Conservation (phyloP, 2,113 vertebrate genomes). For the Accipiter virgatus region DNA sequence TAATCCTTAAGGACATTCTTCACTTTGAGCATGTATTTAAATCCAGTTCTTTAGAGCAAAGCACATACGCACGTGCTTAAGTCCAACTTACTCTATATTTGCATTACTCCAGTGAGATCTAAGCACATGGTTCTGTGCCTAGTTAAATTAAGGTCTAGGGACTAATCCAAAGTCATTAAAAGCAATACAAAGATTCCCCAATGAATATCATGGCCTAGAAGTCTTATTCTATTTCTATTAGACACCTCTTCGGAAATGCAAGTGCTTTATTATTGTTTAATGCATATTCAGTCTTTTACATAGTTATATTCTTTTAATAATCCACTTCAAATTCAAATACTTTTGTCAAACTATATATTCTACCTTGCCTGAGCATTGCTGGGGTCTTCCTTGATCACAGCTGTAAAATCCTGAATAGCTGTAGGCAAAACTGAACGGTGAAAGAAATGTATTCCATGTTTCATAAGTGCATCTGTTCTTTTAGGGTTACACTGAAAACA, state of each 20-base stretch:
- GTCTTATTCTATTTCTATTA: neutral
- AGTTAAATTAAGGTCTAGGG: slow-evolving; percentile 15
- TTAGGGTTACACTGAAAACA: slow-evolving; percentile 67
- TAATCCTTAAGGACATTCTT: neutral
- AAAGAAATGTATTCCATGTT: slow-evolving; percentile 69
- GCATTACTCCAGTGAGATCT: neutral
- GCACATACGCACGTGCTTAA: neutral
- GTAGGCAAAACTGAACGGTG: slow-evolving; percentile 58
- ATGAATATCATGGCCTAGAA: neutral
- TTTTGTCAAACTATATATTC: neutral
- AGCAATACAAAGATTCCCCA: neutral
- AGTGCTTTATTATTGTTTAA: slow-evolving; percentile 21
- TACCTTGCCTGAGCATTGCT: slow-evolving; percentile 71
- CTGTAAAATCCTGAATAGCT: slow-evolving; percentile 75
- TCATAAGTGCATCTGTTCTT: slow-evolving; percentile 74
- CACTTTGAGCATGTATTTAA: neutral
- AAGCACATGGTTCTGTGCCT: neutral
- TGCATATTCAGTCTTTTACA: neutral
- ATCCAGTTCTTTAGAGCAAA: neutral
- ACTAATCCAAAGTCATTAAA: slow-evolving; percentile 40
- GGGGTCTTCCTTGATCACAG: slow-evolving; percentile 68
- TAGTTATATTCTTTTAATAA: slow-evolving; percentile 1
- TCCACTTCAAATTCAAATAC: neutral
- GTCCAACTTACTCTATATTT: neutral
- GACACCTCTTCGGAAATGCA: neutral